phyloP scores from a whole-genome alignment of 2,797 vertebrate species.

The Intellagama lesueurii region DNA sequence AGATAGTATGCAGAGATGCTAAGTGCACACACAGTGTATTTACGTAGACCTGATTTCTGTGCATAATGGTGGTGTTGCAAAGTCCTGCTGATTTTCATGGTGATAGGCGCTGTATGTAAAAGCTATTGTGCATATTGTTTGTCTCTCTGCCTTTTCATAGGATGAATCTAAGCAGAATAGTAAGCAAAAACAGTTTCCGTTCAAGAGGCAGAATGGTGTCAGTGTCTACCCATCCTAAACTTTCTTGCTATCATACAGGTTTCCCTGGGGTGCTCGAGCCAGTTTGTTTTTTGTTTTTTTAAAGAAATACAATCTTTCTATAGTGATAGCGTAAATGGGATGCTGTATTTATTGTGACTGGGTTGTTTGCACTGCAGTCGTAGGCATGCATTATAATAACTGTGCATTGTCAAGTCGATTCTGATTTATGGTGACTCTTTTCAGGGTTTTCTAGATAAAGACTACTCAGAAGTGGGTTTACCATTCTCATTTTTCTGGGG shows the following conservation, averaged over 20 bases:
- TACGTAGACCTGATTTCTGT: not conserved
- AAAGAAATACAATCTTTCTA: constrained; percentile 35
- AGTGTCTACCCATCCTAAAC: constrained; percentile 46
- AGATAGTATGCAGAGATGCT: not conserved
- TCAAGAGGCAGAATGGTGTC: constrained; percentile 1
- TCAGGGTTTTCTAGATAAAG: no score
- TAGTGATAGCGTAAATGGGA: constrained; percentile 60
- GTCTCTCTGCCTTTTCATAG: constrained; percentile 2
- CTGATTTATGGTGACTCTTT: no score
- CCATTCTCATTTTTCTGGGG: no score
- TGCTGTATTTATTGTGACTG: constrained; percentile 32
- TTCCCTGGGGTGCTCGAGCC: constrained; percentile 27
- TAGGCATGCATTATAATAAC: not conserved
- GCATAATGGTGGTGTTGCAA: not conserved
- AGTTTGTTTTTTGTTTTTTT: not conserved
- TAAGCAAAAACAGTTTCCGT: not conserved
- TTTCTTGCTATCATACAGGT: not conserved
- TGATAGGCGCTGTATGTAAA: not conserved
- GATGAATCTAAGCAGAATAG: not conserved
- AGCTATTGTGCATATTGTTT: not conserved
- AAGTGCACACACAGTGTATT: accelerated
- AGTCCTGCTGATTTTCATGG: not conserved
- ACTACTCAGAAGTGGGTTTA: no score
- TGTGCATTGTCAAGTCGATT: no score
- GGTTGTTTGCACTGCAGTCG: constrained; percentile 23